Evolutionary conservation across 1,140 invertebrate species (phyloP), one percentile per base, ranked within the genome.

Genomic region (Gonioctena quinquepunctata): DNA sequence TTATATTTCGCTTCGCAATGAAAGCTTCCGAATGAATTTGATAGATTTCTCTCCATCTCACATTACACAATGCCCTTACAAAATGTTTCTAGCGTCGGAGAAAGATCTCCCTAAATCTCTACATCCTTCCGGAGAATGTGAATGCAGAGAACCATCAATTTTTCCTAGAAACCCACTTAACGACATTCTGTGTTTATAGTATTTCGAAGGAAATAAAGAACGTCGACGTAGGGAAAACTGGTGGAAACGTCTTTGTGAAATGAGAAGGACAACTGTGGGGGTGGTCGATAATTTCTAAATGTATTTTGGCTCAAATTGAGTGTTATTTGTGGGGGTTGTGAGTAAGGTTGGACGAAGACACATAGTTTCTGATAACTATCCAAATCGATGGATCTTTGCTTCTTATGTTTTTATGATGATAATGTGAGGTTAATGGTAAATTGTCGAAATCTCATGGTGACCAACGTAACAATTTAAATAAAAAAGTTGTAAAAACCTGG

Each of bases 101-200:
- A 23, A 54, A 54, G 52, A 54, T 62, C 26, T 62, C 60, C 60
- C 60, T 62, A 62, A 62, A 62, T 62, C 60, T 62, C 60, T 27
- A 62, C 27, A 62, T 62, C 60, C 60, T 62, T 62, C 60, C 60
- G 60, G 60, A 33, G 60, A 62, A 26, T 42, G 52, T 5, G 52
- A 62, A 19, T 62, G 26, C 60, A 62, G 52, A 54, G 11, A 54
- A 54, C 60, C 60, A 62, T 62, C 60, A 62, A 62, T 62, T 62
- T 62, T 62, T 48, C 60, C 18, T 62, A 18, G 23, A 22, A 62
- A 62, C 21, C 60, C 60, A 62, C 33, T 62, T 62, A 62, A 62
- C 60, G 60, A 62, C 33, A 13, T 62, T 21, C 60, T 62, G 60
- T 19, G 26, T 48, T 62, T 62, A 48, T 62, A 0, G n/a, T 62